These are phyloP conservation scores for Holothuria scabra DNA, from an alignment of 53 echinoderm and acorn worm genomes.

Conservation along the genomic window DNA sequence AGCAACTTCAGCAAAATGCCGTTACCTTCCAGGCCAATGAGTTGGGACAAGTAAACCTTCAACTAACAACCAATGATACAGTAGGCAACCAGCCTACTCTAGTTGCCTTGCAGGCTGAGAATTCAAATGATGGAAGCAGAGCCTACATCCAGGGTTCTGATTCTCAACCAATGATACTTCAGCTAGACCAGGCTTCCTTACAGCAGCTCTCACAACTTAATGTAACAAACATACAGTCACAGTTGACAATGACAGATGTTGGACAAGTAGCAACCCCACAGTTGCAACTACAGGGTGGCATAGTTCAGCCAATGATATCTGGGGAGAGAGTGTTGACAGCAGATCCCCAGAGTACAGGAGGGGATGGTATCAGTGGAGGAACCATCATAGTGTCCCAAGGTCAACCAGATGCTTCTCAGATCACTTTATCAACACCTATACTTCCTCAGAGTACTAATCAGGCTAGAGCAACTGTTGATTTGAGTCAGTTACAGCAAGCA, in stretches of 20 bases:
- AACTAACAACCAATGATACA: conserved; percentile 70
- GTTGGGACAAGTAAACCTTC: conserved; percentile 70
- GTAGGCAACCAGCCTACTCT: conserved; percentile 63
- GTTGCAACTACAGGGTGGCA: not conserved
- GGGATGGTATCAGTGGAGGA: conserved; percentile 36
- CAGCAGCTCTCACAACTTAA: conserved; percentile 64
- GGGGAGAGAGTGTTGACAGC: not conserved
- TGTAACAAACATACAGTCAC: conserved; percentile 36
- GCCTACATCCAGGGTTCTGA: conserved; percentile 43
- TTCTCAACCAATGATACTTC: conserved; percentile 46
- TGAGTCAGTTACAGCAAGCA: conserved; percentile 28
- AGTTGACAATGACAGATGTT: conserved; percentile 17
- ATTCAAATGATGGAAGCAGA: conserved; percentile 46
- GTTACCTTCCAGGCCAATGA: conserved; percentile 84
- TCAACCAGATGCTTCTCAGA: conserved; percentile 52
- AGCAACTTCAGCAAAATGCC: conserved; percentile 94
- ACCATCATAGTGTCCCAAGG: conserved; percentile 47
- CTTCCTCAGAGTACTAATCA: conserved; percentile 7
- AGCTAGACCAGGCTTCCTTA: conserved; percentile 61
- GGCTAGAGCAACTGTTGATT: conserved; percentile 34
- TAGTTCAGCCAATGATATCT: conserved; percentile 23
- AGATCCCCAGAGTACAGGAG: conserved; percentile 28
- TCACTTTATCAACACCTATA: not conserved
- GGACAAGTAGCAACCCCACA: conserved; percentile 17
- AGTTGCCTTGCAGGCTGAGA: conserved; percentile 69